Base-by-base conservation (phyloP, 2,113 vertebrate genomes). In the Paramisgurnus dabryanus region DNA sequence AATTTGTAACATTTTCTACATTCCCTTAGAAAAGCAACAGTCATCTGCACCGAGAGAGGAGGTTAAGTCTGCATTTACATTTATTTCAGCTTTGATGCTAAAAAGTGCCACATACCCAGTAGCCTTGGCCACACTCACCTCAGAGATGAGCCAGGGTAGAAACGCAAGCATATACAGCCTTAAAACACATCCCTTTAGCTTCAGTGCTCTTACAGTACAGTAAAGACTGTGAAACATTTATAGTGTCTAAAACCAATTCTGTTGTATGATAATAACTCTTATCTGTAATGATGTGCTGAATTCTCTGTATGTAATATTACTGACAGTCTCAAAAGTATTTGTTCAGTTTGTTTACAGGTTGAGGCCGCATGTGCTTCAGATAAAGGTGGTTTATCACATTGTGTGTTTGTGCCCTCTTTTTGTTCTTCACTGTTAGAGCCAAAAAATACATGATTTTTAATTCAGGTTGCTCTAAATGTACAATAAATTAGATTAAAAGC, bases 401-500 rank as follows among this genome's bases (percentile, higher is more conserved):
- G 83, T 86, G 76, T 84, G 83, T 89, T 81, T 47, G 40, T 75
- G 86, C 83, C 84, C 61, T 45, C 79, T 86, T 87, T 88, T 80
- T 67, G 66, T 84, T 79, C 79, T 66, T 50, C 78, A 75, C 34
- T 84, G 88, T 86, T 80, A 84, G 87, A 89, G 84, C 89, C 88
- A 91, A 89, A 92, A 91, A 88, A 69, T 88, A 67, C 77, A 1
- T 61, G 82, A 72, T 72, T 72, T n/a, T 87, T 89, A 67, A 85
- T 89, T 89, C 87, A 90, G 88, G 85, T 86, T 90, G 85, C 90
- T 89, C 86, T 58, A 85, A 85, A 80, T 58, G 87, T 83, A 83
- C 88, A 93, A 92, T 93, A 93, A 92, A 91, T 87, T 83, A 83
- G 79, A 86, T 34, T 85, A 70, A 71, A 63, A 50, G 55, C 13